Evolutionary conservation across 2,113 vertebrate genomes (phyloP), one percentile per base, ranked within the genome.

Genomic region (Poecilia latipinna): DNA sequence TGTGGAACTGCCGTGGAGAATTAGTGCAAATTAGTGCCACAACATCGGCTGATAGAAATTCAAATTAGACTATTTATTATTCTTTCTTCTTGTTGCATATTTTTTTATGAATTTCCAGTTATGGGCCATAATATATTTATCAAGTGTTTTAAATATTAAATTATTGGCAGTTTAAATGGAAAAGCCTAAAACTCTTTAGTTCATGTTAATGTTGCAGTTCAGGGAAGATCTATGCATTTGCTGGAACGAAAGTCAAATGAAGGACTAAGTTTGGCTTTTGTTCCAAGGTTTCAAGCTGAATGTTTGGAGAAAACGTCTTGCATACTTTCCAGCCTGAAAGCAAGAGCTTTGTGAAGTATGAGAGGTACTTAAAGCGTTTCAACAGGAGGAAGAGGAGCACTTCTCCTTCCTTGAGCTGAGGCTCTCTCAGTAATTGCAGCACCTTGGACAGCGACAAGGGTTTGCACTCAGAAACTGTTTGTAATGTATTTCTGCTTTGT

Each of bases 371-470:
- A 11, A 4, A 61, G 24, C 15, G 4, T 62, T 62, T 72, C 7
- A 24, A 51, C 68, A 1, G 28, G 42, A 68, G 60, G 3, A 66
- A 48, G 37, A 65, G 54, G 48, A 70, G 54, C 48, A 22, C 70
- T 7, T 65, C 65, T 39, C 11, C 24, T 24, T 57, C 78, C 65
- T 81, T 72, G 7, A 57, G 28, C 39, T 19, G 64, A 65, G 29
- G 61, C 79, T 65, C 72, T 82, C 70, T 67, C 17, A 78, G 54
- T 85, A 80, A 83, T 73, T 80, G 68, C 80, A 69, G 63, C 73
- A 80, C 77, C 72, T 78, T 54, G 67, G 74, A 82, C 75, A 70
- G 82, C n/a, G 75, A 85, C 84, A 66, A 71, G 75, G 32, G 60
- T 74, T 77, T 60, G 61, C 67, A 71, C 77, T 84, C 48, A 10